Conservation (phyloP, 1,140 invertebrate genomes). For the Orchesella cincta region DNA sequence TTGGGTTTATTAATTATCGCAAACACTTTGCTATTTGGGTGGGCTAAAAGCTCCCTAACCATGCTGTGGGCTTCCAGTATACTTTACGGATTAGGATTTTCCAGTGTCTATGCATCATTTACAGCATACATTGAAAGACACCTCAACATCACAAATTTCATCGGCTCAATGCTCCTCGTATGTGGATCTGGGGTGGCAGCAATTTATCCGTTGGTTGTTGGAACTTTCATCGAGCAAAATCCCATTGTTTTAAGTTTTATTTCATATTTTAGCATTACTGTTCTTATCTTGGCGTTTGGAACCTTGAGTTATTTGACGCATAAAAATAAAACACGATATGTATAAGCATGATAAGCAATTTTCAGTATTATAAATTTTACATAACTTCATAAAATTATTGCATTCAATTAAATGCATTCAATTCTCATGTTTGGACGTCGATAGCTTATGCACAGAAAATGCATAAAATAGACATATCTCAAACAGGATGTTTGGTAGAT, state of each 20-base stretch:
- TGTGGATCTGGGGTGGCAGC: conserved; percentile 21
- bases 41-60: not conserved
- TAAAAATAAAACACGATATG: not conserved
- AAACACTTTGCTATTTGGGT: conserved; percentile 15
- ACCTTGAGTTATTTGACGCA: not conserved
- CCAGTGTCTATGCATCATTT: conserved; percentile 33
- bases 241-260: conserved; percentile 31
- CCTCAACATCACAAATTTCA: conserved; percentile 32
- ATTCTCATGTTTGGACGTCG: too few species aligned
- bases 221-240: conserved; percentile 18
- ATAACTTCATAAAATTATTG: too few species aligned
- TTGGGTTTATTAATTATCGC: conserved; percentile 9
- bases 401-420: too few species aligned
- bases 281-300: conserved; percentile 7
- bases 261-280: conserved; percentile 15
- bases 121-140: conserved; percentile 36
- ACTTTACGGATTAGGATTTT: conserved; percentile 34
- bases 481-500: too few species aligned
- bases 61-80: conserved; percentile 11
- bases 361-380: too few species aligned
- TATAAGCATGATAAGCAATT: too few species aligned
- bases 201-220: conserved; percentile 35
- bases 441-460: too few species aligned
- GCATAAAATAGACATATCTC: too few species aligned
- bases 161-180: conserved; percentile 29